Conservation (phyloP, 53 echinoderm and acorn worm species). For the Glandiceps talaboti region DNA sequence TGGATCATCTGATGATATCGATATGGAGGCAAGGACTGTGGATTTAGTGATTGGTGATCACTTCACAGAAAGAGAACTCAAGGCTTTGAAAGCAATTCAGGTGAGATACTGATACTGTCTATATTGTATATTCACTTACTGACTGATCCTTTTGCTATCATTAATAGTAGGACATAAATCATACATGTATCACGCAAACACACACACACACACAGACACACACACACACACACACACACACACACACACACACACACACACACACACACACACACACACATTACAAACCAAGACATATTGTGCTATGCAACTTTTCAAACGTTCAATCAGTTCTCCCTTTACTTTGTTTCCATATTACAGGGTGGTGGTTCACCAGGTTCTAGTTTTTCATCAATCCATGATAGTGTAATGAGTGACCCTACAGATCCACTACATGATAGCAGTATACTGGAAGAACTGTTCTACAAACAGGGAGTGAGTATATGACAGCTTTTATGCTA, state of each 20-base stretch:
- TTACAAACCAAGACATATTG: no score
- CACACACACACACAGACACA: no score
- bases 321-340: neutral
- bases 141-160: no score
- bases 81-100: slow-evolving; percentile 50
- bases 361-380: slow-evolving; percentile 49
- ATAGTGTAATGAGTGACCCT: slow-evolving; percentile 53
- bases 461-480: slow-evolving; percentile 88
- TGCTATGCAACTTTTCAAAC: neutral
- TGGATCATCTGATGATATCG: slow-evolving; percentile 16
- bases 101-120: no score
- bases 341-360: slow-evolving; percentile 24
- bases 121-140: no score
- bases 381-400: slow-evolving; percentile 60
- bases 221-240: no score
- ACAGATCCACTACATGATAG: slow-evolving; percentile 87
- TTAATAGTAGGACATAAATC: no score
- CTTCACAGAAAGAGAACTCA: slow-evolving; percentile 32
- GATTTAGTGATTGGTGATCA: slow-evolving; percentile 57
- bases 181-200: no score
- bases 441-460: slow-evolving; percentile 84
- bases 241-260: no score
- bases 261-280: no score
- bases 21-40: slow-evolving; percentile 37
- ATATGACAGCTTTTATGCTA: no score